Evolutionary conservation across 2,797 vertebrate species (phyloP).

Genomic region (Prunella strophiata): DNA sequence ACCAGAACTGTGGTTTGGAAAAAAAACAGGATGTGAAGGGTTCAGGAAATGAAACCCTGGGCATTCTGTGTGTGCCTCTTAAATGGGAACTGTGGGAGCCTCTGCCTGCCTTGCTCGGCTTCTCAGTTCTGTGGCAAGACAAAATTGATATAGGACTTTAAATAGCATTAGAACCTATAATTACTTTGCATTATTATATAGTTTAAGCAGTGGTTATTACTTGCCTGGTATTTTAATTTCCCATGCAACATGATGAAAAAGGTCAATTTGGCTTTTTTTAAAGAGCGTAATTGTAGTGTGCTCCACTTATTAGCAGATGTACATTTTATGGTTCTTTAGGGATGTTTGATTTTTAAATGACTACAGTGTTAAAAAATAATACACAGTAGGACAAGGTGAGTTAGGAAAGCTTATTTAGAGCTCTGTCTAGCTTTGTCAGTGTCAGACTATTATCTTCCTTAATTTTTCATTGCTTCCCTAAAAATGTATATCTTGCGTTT

Average conservation of each 20-base stretch:
- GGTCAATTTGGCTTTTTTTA: conserved; percentile 74
- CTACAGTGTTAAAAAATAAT: conserved; percentile 34
- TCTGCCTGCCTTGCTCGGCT: conserved; percentile 56
- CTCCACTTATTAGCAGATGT: conserved; percentile 72
- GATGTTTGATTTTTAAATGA: conserved; percentile 65
- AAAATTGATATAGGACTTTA: conserved; percentile 78
- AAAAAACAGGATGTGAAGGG: conserved; percentile 62
- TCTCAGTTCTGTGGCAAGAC: conserved; percentile 72
- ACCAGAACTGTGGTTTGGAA: conserved; percentile 60
- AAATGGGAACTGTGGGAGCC: conserved; percentile 37
- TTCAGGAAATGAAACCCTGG: conserved; percentile 70
- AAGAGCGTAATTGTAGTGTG: conserved; percentile 63
- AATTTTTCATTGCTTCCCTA: neutral
- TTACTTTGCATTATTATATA: conserved; percentile 79
- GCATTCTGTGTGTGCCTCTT: conserved; percentile 49
- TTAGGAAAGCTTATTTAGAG: conserved; percentile 29
- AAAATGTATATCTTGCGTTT: neutral
- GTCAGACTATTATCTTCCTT: neutral
- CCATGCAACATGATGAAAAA: conserved; percentile 73
- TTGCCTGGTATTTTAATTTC: conserved; percentile 80
- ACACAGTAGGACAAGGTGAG: conserved; percentile 26
- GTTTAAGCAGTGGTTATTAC: conserved; percentile 76
- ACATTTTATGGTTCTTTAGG: conserved; percentile 69
- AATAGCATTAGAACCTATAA: conserved; percentile 77
- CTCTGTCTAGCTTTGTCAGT: neutral